Base-by-base conservation (phyloP, 2,888 invertebrate species). In the Epirrhoe alternata region DNA sequence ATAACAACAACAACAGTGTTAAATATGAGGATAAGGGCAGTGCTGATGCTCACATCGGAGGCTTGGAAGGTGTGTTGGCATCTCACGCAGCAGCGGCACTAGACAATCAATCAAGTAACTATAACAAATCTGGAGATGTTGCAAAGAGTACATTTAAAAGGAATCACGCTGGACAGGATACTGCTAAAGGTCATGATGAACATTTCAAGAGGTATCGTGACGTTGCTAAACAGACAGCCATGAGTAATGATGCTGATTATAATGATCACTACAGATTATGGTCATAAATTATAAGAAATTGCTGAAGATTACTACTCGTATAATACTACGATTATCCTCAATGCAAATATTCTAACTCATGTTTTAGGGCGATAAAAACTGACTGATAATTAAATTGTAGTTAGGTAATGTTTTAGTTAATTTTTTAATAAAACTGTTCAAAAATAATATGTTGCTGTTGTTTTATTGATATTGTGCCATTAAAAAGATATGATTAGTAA, bases 1-100 rank as follows among this genome's bases (percentile, higher is more conserved):
- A 91, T 69, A 88, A 90, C 70, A 86, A 78, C 16, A 85, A 85
- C 57, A 87, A 82, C 45, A 86, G 72, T 54, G 74, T 76, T 52
- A 77, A 81, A 53, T 77, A 77, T 12, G 80, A 85, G 69, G 89
- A 90, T 67, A 85, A 75, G 3, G 87, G 82, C 6, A 76, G 71
- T 68, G 79, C 82, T 5, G 79, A 81, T 35, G 65, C 74, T 38
- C 81, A 85, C 55, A 62, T 75, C 6, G 87, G 88, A 50, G 89
- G 84, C 4, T 83, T 86, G 6, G 81, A 85, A 69, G 89, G 82
- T 3, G 53, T 81, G 12, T 63, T 87, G 38, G 75, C 82, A 51
- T 86, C 87, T 14, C 80, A 83, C 17, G 85, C 86, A 14, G 74
- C 74, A 12, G 87, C 82, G 7, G 76, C 76, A 1, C 16, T 73